Base-by-base conservation (phyloP, 2,797 vertebrate species). In the Menidia menidia region DNA sequence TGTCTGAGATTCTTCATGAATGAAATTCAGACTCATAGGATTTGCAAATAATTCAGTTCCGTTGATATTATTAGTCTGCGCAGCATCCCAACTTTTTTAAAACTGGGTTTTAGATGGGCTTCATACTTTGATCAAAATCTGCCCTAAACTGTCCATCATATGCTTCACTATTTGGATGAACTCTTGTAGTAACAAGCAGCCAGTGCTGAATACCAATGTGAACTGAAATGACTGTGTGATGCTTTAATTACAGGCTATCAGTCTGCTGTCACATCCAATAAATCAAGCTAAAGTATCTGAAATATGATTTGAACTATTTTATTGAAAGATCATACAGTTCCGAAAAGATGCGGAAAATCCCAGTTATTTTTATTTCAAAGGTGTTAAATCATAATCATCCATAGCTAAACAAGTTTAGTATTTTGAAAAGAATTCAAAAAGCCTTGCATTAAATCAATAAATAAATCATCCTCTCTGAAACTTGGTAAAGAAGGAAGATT, bases 231-330 rank as follows among this genome's bases (percentile, higher is more conserved):
- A 75, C 65, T 53, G 32, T 84, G 68, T 91, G 88, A 92, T 88
- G 44, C 57, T 65, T 13, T 92, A 87, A 93, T 92, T 87, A 79
- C 78, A 56, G 70, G 68, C 67, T 81, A 77, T 87, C 86, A 82
- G 58, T 67, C 59, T 73, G 74, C 89, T 89, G 91, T 91, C 94
- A 91, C 68, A 61, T 90, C 69, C 80, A 90, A 91, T 93, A 89
- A 64, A 71, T 92, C 89, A 92, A 82, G 73, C 64, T 66, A 58
- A 63, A 78, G 69, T 18, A 31, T 70, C 53, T 71, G 57, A 59
- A 71, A 35, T 41, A 44, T 32, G 18, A 33, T 43, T 44, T 18
- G 14, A 57, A 18, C 8, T 5, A 47, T 15, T 31, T 33, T 43
- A 19, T 30, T 13, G 0, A 62, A 61, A 18, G 15, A 2, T 62